A percentile compares a stretch with the other conserved stretches of the same genome.
Conservation (phyloP, 1,140 invertebrate species). For the Samia ricini region DNA sequence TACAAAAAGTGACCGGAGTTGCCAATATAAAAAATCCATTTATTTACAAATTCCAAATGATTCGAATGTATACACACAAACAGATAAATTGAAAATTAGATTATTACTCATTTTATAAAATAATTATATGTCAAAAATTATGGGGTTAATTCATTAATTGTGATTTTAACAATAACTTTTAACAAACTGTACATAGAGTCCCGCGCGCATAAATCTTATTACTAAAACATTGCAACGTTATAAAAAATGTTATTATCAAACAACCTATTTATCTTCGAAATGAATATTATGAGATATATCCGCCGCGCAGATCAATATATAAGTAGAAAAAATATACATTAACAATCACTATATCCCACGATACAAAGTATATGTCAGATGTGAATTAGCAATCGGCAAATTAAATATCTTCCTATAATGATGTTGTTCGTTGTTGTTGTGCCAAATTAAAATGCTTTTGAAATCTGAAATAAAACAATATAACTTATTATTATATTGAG, state of each 20-base stretch:
- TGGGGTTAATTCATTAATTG: constrained; percentile 9
- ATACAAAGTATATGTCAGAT: not conserved
- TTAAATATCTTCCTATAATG: not conserved
- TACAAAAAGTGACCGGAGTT: constrained; percentile 27
- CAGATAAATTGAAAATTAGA: not conserved
- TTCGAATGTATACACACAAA: constrained; percentile 5
- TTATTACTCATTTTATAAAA: no score
- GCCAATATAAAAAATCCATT: constrained; percentile 37
- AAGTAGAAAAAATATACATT: constrained; percentile 76
- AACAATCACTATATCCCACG: constrained; percentile 38
- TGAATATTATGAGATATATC: constrained; percentile 39
- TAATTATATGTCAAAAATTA: no score
- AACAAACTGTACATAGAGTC: constrained; percentile 42
- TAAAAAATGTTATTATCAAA: constrained; percentile 48
- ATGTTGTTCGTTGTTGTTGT: not conserved
- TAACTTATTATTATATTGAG: no score
- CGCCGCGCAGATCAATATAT: constrained; percentile 57
- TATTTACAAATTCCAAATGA: constrained; percentile 35
- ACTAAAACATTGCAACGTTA: constrained; percentile 57
- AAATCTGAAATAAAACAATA: not conserved
- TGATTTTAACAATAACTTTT: constrained; percentile 23
- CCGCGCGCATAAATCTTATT: constrained; percentile 47
- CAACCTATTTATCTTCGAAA: constrained; percentile 45
- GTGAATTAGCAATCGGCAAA: not conserved
- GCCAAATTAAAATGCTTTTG: not conserved